Percentiles rank a stretch among this genome's conserved stretches.
Conservation (phyloP, 2,888 invertebrate genomes). For the Dicranocentrus wangi region DNA sequence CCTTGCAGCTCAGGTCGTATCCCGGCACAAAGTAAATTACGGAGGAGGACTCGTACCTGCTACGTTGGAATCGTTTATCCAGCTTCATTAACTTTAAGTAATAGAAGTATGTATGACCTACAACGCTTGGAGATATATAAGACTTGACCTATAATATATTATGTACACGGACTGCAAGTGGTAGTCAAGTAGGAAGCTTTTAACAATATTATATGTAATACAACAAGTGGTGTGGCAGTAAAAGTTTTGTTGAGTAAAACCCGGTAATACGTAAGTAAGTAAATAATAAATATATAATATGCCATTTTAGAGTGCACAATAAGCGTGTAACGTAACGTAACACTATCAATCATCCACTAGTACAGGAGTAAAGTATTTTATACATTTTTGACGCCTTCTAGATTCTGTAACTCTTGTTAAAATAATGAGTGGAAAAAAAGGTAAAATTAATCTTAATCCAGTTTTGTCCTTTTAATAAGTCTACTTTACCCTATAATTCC, state of each 20-base stretch:
- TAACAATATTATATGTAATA: slow-evolving; percentile 19
- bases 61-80: slow-evolving; percentile 75
- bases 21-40: slow-evolving; percentile 75
- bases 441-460: background rate
- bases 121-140: slow-evolving; percentile 62
- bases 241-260: slow-evolving; percentile 48
- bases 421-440: background rate
- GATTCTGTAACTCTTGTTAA: slow-evolving; percentile 20
- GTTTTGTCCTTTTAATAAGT: too few species aligned
- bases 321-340: background rate
- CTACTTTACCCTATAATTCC: slow-evolving; percentile 30
- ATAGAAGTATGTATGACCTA: slow-evolving; percentile 43
- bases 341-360: background rate
- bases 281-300: too few species aligned
- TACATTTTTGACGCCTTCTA: slow-evolving; percentile 58
- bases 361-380: slow-evolving; percentile 51
- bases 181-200: slow-evolving; percentile 33
- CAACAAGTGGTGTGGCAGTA: slow-evolving; percentile 27
- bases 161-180: slow-evolving; percentile 37
- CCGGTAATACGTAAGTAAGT: slow-evolving; percentile 1
- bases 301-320: slow-evolving; percentile 30
- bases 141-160: slow-evolving; percentile 60
- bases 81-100: slow-evolving; percentile 74
- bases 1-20: slow-evolving; percentile 87
- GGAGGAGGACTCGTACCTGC: slow-evolving; percentile 75